These are phyloP conservation scores for Smittia sp. DNA, from an alignment of 2,888 invertebrate species.

Conservation along the genomic window DNA sequence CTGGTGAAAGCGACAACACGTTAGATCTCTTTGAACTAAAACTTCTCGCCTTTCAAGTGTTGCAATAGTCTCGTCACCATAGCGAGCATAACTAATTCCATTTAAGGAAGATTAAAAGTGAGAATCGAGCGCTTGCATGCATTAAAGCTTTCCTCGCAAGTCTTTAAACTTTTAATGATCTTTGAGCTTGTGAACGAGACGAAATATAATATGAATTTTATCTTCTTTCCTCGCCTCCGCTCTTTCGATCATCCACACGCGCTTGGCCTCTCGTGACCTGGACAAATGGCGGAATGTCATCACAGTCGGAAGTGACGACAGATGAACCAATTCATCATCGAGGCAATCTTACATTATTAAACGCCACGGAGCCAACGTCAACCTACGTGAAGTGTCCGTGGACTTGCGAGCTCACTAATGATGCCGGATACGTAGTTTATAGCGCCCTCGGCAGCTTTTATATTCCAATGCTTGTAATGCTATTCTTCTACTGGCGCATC, in stretches of 20 bases:
- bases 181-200: not conserved
- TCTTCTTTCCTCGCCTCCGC: not conserved
- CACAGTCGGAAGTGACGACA: not conserved
- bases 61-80: too few species aligned
- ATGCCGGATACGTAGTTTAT: slow-evolving; percentile 93
- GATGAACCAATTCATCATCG: slow-evolving; percentile 44
- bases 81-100: too few species aligned
- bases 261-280: not conserved
- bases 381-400: slow-evolving; percentile 65
- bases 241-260: not conserved
- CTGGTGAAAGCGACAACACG: too few species aligned
- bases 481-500: slow-evolving; percentile 97
- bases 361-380: slow-evolving; percentile 52
- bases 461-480: slow-evolving; percentile 96
- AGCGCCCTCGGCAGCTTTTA: slow-evolving; percentile 98
- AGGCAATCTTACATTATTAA: slow-evolving; percentile 53
- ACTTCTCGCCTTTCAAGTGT: too few species aligned
- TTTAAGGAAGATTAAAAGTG: too few species aligned
- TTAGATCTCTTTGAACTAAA: too few species aligned
- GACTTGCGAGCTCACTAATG: slow-evolving; percentile 90
- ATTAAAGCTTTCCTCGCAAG: not conserved
- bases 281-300: not conserved
- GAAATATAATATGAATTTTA: not conserved
- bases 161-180: not conserved
- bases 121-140: too few species aligned